Evolutionary conservation across 2,888 invertebrate species (phyloP), one percentile per base, ranked within the genome.

Genomic region (Cheilosia impressa): DNA sequence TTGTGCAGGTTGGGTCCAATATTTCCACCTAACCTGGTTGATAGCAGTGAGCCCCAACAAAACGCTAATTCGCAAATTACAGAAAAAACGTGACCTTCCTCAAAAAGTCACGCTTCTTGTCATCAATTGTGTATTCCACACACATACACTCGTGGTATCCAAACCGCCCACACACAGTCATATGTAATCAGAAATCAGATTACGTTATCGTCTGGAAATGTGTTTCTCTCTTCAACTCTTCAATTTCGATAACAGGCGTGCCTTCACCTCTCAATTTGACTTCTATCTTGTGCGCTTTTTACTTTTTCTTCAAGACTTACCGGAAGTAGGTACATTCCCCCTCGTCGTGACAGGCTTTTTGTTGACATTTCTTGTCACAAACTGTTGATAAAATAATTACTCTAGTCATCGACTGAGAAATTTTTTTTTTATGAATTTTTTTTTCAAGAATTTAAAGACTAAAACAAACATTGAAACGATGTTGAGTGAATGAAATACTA

Each of bases 161-260:
- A 72, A 71, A 77, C 77, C 60, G 47, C 65, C 22, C 76, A 63
- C 38, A 66, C 5, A 19, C 10, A 62, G 24, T 34, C 60, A 57
- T 43, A 57, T 58, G 60, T 57, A 63, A 83, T 66, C 71, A 47
- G 34, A 75, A 60, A 75, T 66, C 53, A 53, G 63, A 79, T 84
- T 80, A 84, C 84, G 80, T 80, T 76, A 84, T 84, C 75, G 80
- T 76, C 75, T 80, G 66, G 24, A 66, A 84, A 80, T 76, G 53
- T 84, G 22, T 73, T 62, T 55, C 41, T 34, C 34, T 55, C 57
- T 47, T 41, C 66, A 19, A 52, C 34, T 55, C 57, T 47, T 41
- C 66, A 19, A 52, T 41, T 75, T 24, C 62, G 34, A 55, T 68
- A 58, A 43, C 19, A 45, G 17, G 7, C 17, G 19, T 22, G 24